These are phyloP conservation scores for Arge pagana DNA, from an alignment of 2,888 invertebrate species.

Conservation along the genomic window DNA sequence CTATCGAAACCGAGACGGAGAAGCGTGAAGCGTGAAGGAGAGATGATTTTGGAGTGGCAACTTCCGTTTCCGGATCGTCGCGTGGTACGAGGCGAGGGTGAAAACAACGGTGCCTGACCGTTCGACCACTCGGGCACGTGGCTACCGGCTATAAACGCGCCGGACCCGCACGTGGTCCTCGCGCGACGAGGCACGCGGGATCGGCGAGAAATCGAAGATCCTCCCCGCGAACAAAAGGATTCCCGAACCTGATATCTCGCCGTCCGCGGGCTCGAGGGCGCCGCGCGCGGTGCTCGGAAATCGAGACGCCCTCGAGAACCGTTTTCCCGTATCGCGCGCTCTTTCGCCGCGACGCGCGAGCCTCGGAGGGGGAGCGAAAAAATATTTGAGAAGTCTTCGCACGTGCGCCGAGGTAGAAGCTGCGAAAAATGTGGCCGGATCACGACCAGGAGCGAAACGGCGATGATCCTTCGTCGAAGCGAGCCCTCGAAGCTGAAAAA, in stretches of 20 bases:
- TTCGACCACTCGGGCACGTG: slow-evolving; percentile 18
- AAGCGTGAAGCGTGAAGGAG: not conserved
- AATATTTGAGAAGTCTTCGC: no score
- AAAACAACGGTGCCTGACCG: slow-evolving; percentile 1
- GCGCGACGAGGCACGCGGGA: not conserved
- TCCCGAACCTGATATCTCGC: no score
- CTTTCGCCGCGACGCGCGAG: no score
- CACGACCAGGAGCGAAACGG: no score
- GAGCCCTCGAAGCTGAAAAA: slow-evolving; percentile 39
- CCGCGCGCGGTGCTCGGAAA: no score
- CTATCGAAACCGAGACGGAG: not conserved
- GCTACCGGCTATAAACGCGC: slow-evolving; percentile 1
- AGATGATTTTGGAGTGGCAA: slow-evolving; percentile 38
- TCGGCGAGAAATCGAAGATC: slow-evolving; percentile 1
- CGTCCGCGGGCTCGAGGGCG: no score
- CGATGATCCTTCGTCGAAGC: slow-evolving; percentile 12
- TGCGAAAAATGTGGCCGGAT: no score
- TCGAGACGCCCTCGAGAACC: slow-evolving; percentile 3
- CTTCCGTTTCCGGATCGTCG: slow-evolving; percentile 57
- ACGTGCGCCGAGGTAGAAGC: no score
- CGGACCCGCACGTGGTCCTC: slow-evolving; percentile 12
- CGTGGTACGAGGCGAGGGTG: slow-evolving; percentile 34
- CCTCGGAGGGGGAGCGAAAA: no score
- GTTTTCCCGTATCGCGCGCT: no score
- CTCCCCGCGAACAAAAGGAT: slow-evolving; percentile 4